A percentile compares a stretch with the other conserved stretches of the same genome.
Evolutionary conservation across 2,113 vertebrate species (phyloP).

Genomic region (Rhinoptilus africanus): DNA sequence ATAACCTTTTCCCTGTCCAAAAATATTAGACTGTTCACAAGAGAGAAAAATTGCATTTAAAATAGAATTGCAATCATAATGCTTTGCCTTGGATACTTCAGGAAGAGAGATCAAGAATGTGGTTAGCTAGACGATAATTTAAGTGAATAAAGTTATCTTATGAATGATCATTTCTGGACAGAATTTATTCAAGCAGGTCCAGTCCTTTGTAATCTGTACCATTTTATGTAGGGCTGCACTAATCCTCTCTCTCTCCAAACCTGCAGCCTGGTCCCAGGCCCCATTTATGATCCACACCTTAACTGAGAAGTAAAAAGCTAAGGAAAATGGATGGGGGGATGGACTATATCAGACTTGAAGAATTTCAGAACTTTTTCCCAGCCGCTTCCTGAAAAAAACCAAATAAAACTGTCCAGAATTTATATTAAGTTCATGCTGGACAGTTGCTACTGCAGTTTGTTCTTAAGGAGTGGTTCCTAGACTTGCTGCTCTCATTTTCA

Average conservation of each 20-base stretch:
- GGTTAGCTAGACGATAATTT: not conserved
- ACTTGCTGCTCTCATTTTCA: not conserved
- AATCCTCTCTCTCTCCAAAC: not conserved
- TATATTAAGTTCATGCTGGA: not conserved
- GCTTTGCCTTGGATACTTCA: not conserved
- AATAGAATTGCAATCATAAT: not conserved
- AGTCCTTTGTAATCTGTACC: not conserved
- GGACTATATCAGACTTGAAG: not conserved
- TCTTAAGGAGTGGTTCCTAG: not conserved
- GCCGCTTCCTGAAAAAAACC: not conserved
- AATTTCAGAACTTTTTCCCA: not conserved
- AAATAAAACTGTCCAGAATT: not conserved
- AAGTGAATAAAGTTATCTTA: not conserved
- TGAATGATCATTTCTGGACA: not conserved
- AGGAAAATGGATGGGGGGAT: not conserved
- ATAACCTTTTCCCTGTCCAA: not conserved
- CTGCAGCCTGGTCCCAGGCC: not conserved
- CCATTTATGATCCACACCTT: not conserved
- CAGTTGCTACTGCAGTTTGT: not conserved
- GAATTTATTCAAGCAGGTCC: not conserved
- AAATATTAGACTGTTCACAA: not conserved
- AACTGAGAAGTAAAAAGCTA: not conserved
- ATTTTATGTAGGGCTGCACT: not conserved
- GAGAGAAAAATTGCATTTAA: slow-evolving; percentile 14
- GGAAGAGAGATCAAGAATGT: not conserved